These are phyloP conservation scores for Tanaodytes sp. DNA, from an alignment of 2,888 invertebrate species.

Conservation along the genomic window DNA sequence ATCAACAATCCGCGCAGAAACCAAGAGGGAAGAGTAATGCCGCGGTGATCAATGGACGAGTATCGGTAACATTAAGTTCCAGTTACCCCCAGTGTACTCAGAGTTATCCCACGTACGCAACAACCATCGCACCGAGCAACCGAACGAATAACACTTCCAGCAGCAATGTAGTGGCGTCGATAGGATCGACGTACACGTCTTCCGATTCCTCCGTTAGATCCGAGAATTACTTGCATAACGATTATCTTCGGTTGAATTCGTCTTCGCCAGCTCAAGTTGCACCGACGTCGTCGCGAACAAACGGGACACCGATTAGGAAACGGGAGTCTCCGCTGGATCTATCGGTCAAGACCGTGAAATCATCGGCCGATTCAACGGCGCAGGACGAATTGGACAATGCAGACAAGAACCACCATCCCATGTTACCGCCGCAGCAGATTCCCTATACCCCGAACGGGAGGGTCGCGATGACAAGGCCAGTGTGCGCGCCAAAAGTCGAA, in stretches of 20 bases:
- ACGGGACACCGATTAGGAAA: slow-evolving; percentile 72
- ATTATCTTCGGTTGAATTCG: slow-evolving; percentile 60
- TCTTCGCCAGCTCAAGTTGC: slow-evolving; percentile 38
- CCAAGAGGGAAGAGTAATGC: slow-evolving; percentile 9
- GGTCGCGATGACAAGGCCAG: slow-evolving; percentile 50
- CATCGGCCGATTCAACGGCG: slow-evolving; percentile 90
- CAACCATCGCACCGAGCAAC: slow-evolving; percentile 68
- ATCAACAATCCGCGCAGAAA: slow-evolving; percentile 59
- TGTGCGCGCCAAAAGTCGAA: slow-evolving; percentile 82
- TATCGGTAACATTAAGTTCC: slow-evolving; percentile 66
- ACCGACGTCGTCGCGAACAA: slow-evolving; percentile 59
- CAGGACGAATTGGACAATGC: slow-evolving; percentile 77
- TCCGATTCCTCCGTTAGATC: slow-evolving; percentile 55
- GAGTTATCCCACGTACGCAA: slow-evolving; percentile 63
- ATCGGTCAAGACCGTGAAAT: slow-evolving; percentile 90
- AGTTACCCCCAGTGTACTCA: slow-evolving; percentile 63
- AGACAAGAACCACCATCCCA: slow-evolving; percentile 57
- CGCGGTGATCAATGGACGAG: slow-evolving; percentile 59
- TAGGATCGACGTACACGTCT: slow-evolving; percentile 61
- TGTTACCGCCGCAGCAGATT: slow-evolving; percentile 54
- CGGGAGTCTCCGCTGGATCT: slow-evolving; percentile 88
- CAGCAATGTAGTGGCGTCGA: slow-evolving; percentile 65
- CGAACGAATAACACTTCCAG: slow-evolving; percentile 63
- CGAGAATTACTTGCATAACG: slow-evolving; percentile 62
- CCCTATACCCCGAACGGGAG: slow-evolving; percentile 38